Evolutionary conservation across 2,888 invertebrate genomes (phyloP).

Genomic region (Gortyna flavago): DNA sequence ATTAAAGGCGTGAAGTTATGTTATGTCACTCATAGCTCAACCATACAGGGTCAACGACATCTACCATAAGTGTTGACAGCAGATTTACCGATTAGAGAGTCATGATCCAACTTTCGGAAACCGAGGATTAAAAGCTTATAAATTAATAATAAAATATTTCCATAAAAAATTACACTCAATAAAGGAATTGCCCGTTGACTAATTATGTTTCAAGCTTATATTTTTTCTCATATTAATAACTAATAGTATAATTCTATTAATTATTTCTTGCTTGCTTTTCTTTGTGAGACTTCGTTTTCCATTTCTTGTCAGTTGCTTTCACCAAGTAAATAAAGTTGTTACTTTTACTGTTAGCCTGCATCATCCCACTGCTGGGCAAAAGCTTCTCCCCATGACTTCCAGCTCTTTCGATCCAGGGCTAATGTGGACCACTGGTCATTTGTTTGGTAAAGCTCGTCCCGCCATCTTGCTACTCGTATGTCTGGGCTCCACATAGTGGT

Average conservation of each 20-base stretch:
- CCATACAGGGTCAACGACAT: not conserved
- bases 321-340: not conserved
- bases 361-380: not conserved
- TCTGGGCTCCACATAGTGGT: not conserved
- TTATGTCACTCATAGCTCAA: not conserved
- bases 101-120: not conserved
- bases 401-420: not conserved
- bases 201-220: not conserved
- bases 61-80: conserved; percentile 2
- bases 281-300: too few species aligned
- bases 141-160: conserved; percentile 8
- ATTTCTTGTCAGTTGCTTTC: not conserved
- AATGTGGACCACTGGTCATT: not conserved
- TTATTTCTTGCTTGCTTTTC: not conserved
- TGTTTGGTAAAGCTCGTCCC: not conserved
- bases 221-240: not conserved
- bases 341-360: not conserved
- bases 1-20: too few species aligned
- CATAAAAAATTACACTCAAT: not conserved
- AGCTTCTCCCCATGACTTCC: not conserved
- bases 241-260: not conserved
- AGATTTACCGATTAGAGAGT: conserved; percentile 14
- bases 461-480: not conserved
- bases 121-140: conserved; percentile 5
- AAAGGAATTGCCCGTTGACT: not conserved